Base-by-base conservation (phyloP, 2,113 vertebrate species). In the Anguilla rostrata region DNA sequence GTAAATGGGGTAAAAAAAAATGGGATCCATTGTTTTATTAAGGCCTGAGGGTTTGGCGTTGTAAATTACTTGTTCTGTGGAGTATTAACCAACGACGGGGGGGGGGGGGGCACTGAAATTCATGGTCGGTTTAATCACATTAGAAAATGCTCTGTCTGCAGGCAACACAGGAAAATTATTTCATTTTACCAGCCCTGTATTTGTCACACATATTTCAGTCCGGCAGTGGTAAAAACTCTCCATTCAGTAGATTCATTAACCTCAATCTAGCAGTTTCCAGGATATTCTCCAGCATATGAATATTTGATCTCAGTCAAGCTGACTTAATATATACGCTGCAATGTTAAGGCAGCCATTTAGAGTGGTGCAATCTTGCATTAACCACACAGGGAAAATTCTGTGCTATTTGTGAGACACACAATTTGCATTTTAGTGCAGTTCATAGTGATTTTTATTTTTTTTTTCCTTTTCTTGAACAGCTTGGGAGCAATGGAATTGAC, bases 161-260 rank as follows among this genome's bases (percentile, higher is more conserved):
- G 81, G 81, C 81, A 7, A 49, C 81, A 82, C 81, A 82, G 26
- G 29, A 82, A 49, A 41, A 82, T 29, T 12, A 82, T 1, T 29
- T 49, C 22, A 46, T 86, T 39, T 79, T 26, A 85, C 71, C n/a
- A 20, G 84, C 22, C 14, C 56, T 78, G 63, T 34, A 86, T 86
- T 86, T 46, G 86, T 86, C 63, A 78, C 86, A 81, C 41, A 56
- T 41, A 82, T 75, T 86, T 82, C 78, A 86, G 53, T 83, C 66
- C 63, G 18, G 86, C 63, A n/a, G 41, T 83, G 81, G 63, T 16
- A 53, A 82, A 34, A 41, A 34, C 86, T 78, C 43, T 75, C 41
- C 41, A 53, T 83, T 12, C 29, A 75, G 60, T 71, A 39, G 60
- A 80, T 83, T 81, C 85, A 83, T 83, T 78, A 40, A 86, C 81